These are phyloP conservation scores for Leucoptera coffeella DNA, from an alignment of 2,888 invertebrate genomes.

Conservation along the genomic window DNA sequence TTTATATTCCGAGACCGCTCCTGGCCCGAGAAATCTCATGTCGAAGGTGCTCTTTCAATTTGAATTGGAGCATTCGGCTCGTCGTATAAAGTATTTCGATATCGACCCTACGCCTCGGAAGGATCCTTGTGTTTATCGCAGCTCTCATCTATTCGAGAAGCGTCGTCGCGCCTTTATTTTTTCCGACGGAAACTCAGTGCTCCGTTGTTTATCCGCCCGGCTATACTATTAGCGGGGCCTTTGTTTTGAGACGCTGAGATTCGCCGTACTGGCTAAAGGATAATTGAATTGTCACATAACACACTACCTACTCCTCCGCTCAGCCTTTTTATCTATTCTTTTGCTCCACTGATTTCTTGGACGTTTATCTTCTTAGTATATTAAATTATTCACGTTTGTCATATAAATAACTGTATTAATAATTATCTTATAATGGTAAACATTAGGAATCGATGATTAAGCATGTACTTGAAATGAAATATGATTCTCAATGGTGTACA, in stretches of 20 bases:
- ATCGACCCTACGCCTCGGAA: conserved; percentile 44
- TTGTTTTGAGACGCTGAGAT: conserved; percentile 41
- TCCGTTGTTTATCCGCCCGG: conserved; percentile 37
- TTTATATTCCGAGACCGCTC: conserved; percentile 53
- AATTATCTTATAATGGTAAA: no score
- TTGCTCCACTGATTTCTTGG: no score
- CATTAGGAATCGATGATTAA: no score
- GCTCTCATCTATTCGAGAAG: conserved; percentile 48
- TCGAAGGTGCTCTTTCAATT: conserved; percentile 54
- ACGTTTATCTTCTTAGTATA: no score
- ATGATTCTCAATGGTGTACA: no score
- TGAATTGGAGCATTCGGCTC: conserved; percentile 54
- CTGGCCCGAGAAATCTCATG: conserved; percentile 52
- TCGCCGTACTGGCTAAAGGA: conserved; percentile 26
- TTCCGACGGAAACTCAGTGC: conserved; percentile 41
- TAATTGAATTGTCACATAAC: conserved; percentile 33
- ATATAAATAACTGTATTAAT: no score
- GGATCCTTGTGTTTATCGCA: conserved; percentile 52
- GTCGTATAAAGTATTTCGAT: conserved; percentile 53
- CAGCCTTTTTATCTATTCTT: conserved; percentile 11
- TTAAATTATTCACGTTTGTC: no score
- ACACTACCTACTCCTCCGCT: conserved; percentile 15
- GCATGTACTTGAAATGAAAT: no score
- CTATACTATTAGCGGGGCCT: conserved; percentile 39
- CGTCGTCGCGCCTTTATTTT: conserved; percentile 45